Conservation (phyloP, 2,888 invertebrate genomes). For the Rhopalosiphum nymphaeae region DNA sequence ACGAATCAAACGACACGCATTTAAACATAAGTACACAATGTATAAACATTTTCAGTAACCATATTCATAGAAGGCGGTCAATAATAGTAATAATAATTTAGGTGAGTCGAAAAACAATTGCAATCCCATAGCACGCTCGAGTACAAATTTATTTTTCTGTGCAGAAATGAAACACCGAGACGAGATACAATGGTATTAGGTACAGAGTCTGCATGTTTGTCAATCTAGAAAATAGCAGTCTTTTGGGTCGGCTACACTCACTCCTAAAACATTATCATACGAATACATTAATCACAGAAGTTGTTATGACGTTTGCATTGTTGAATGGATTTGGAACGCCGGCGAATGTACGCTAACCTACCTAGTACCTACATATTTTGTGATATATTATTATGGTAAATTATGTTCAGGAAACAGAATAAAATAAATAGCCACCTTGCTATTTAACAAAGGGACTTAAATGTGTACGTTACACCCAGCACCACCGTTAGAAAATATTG, state of each 20-base stretch:
- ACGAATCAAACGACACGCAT: background rate
- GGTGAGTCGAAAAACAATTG: background rate
- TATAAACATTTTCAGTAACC: background rate
- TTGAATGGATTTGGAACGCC: background rate
- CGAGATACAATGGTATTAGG: background rate
- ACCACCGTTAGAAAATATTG: background rate
- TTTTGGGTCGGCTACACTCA: background rate
- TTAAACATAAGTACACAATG: background rate
- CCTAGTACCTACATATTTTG: background rate
- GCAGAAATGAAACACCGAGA: background rate
- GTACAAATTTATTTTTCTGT: background rate
- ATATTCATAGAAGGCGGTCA: background rate
- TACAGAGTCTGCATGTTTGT: background rate
- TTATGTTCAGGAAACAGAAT: background rate
- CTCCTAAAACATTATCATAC: background rate
- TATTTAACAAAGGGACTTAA: background rate
- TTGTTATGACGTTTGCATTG: slow-evolving; percentile 30
- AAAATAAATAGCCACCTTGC: background rate
- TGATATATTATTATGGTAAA: background rate
- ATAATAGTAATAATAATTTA: background rate
- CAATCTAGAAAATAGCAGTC: background rate
- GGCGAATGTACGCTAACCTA: background rate
- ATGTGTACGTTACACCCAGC: background rate
- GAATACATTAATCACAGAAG: slow-evolving; percentile 22
- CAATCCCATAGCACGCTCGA: background rate